A percentile compares a stretch with the other conserved stretches of the same genome.
Conservation (phyloP, 2,797 vertebrate species). For the Microcaecilia unicolor region DNA sequence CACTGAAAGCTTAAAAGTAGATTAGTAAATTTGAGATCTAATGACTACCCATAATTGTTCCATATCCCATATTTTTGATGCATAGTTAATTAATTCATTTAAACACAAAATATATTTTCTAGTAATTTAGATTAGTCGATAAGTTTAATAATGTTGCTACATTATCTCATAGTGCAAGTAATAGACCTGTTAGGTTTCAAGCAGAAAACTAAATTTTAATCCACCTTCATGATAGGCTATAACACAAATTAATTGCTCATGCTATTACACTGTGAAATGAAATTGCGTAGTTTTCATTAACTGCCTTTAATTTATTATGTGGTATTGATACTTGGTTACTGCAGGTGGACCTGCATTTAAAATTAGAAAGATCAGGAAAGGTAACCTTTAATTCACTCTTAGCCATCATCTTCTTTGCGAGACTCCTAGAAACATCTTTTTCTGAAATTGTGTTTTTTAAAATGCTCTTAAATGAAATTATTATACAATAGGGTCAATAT, state of each 20-base stretch:
- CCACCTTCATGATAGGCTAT: slow-evolving; percentile 14
- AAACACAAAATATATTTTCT: neutral
- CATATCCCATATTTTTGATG: too few species aligned
- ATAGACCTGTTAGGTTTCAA: slow-evolving; percentile 4
- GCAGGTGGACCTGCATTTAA: slow-evolving; percentile 10
- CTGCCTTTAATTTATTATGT: slow-evolving; percentile 13
- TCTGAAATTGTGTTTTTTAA: too few species aligned
- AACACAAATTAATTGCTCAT: slow-evolving; percentile 20
- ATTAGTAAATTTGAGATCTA: too few species aligned
- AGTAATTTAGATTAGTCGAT: neutral
- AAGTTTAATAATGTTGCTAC: neutral
- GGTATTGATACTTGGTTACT: neutral
- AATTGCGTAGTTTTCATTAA: slow-evolving; percentile 15
- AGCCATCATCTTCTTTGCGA: too few species aligned
- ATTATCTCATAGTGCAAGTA: slow-evolving; percentile 4
- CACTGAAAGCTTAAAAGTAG: too few species aligned
- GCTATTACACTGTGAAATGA: slow-evolving; percentile 16
- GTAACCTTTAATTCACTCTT: too few species aligned
- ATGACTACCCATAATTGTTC: too few species aligned
- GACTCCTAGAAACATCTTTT: too few species aligned
- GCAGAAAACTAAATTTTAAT: slow-evolving; percentile 17
- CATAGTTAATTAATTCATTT: neutral
- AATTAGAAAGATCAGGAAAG: neutral
- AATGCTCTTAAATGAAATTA: too few species aligned
- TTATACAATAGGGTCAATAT: too few species aligned